Base-by-base conservation (phyloP, 2,888 invertebrate species). In the Chloroclysta siterata region DNA sequence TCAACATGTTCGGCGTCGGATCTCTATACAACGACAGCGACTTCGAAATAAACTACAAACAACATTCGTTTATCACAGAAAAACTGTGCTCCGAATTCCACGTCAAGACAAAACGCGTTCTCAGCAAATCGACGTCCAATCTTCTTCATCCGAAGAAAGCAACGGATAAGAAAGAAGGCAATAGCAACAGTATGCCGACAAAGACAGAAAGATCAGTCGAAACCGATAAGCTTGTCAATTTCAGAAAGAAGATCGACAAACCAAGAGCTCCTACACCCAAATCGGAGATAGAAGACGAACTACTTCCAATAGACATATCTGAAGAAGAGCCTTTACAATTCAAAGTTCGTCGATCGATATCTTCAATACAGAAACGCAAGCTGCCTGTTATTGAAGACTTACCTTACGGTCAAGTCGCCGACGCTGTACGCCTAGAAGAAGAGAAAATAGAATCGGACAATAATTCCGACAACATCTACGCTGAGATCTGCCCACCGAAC, bases 71-170 rank as follows among this genome's bases (percentile, higher is more conserved):
- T 70, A 95, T 95, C 46, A 95, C 95, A 13, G 95, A 95, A 72
- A 94, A 95, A 74, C 85, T 95, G 33, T 95, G 95, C 82, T 94
- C 95, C 4, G 95, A 95, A 82, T 95, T 95, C 75, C 95, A 95
- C 72, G 95, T 95, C 0, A 95, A 95, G 84, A 95, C 95, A 6
- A 95, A 95, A 75, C 90, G 94, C 71, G 93, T 93, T 48, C 88
- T 95, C 4, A 95, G 95, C 75, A 95, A 95, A 79, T 95, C 95
- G 4, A 95, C 95, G 0, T 94, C 94, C 1, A 95, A 94, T 78
- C 83, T 95, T 51, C 89, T 94, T 64, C 94, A 95, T 72, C 91
- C 94, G n/a, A 93, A 94, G 70, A 94, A 94, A 66, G 71, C 85
- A n/a, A 89, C 84, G 65, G 93, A 93, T 3, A 93, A 93, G 68